These are phyloP conservation scores for Anodontia alba DNA, from an alignment of 2,888 invertebrate genomes.

Conservation along the genomic window DNA sequence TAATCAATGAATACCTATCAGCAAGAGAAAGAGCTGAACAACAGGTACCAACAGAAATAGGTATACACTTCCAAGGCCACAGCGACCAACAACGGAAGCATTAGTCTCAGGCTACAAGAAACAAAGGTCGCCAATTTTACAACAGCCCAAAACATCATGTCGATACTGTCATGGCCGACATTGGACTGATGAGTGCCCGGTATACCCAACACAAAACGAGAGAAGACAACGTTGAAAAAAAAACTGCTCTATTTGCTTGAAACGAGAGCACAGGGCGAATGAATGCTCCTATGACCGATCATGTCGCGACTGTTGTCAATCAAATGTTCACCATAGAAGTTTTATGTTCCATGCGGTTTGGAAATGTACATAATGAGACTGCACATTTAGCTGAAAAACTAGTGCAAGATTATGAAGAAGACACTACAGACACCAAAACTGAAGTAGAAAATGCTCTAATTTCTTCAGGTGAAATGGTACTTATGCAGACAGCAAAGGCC, in stretches of 20 bases:
- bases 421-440: background rate
- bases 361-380: background rate
- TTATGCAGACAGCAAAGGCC: slow-evolving; percentile 29
- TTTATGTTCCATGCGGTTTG: background rate
- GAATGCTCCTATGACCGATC: background rate
- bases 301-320: background rate
- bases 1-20: background rate
- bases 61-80: background rate
- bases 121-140: background rate
- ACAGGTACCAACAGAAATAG: background rate
- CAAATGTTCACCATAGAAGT: slow-evolving; percentile 8
- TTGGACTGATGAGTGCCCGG: slow-evolving; percentile 17
- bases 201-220: background rate
- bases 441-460: slow-evolving; percentile 34
- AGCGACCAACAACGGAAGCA: background rate
- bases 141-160: background rate
- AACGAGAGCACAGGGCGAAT: slow-evolving; percentile 1
- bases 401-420: background rate
- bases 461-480: slow-evolving; percentile 29
- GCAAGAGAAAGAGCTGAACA: slow-evolving; percentile 22
- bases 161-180: slow-evolving; percentile 14
- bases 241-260: slow-evolving; percentile 20
- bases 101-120: background rate
- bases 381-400: background rate
- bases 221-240: background rate